A percentile compares a stretch with the other conserved stretches of the same genome.
Conservation (phyloP, 2,888 invertebrate genomes). For the Eubasilissa splendida region DNA sequence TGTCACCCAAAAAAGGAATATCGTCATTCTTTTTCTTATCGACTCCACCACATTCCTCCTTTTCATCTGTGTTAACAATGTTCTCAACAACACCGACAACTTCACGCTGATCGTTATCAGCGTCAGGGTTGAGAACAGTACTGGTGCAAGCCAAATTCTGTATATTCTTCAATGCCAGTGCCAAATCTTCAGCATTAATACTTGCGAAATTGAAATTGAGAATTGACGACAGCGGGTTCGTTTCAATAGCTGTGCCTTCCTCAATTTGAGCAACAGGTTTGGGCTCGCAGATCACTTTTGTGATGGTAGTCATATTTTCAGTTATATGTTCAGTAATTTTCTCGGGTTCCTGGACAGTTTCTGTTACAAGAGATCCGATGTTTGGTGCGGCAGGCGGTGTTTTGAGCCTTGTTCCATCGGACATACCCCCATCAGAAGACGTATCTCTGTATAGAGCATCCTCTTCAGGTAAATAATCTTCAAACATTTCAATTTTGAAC, state of each 20-base stretch:
- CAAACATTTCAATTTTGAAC: conserved; percentile 62
- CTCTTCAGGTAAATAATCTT: conserved; percentile 68
- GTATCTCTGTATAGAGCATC: conserved; percentile 68
- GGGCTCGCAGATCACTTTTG: conserved; percentile 8
- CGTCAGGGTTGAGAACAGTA: conserved; percentile 60
- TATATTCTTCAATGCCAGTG: conserved; percentile 69
- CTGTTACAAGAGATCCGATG: conserved; percentile 39
- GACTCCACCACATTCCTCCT: conserved; percentile 63
- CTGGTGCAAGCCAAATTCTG: conserved; percentile 63
- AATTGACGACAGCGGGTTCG: conserved; percentile 62
- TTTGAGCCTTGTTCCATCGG: conserved; percentile 39
- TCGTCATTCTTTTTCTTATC: conserved; percentile 61
- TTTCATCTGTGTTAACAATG: conserved; percentile 63
- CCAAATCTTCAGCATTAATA: conserved; percentile 67
- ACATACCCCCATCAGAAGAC: conserved; percentile 28
- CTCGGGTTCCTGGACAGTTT: conserved; percentile 14
- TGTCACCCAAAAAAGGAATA: conserved; percentile 70
- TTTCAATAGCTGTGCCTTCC: neutral
- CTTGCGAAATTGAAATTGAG: conserved; percentile 62
- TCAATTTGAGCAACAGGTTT: neutral
- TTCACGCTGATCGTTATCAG: conserved; percentile 69
- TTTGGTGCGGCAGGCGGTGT: conserved; percentile 50
- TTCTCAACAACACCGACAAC: conserved; percentile 68
- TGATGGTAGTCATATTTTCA: conserved; percentile 20
- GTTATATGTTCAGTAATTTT: conserved; percentile 10